These are phyloP conservation scores for Orchestia grillus DNA, from an alignment of 1,140 invertebrate genomes.

Conservation along the genomic window DNA sequence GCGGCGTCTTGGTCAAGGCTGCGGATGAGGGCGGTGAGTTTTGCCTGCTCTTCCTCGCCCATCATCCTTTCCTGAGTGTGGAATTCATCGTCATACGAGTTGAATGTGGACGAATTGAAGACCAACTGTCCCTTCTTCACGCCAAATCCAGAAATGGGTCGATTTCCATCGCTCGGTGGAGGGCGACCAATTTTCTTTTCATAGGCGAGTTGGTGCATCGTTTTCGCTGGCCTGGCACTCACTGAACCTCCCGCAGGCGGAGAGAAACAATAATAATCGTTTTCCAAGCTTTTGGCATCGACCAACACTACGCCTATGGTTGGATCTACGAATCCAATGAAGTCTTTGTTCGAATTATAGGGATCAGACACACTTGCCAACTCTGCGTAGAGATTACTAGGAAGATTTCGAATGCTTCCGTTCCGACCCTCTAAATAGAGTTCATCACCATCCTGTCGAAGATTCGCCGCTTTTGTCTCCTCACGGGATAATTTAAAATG, in stretches of 20 bases:
- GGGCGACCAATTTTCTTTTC: slow-evolving; percentile 5
- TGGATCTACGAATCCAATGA: slow-evolving; percentile 38
- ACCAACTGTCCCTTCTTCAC: not conserved
- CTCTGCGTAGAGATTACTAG: not conserved
- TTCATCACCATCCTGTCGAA: not conserved
- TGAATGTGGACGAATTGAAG: slow-evolving; percentile 38
- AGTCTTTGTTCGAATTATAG: not conserved
- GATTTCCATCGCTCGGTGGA: slow-evolving; percentile 1
- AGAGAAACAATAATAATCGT: not conserved
- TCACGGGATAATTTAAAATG: not conserved
- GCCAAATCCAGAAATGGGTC: slow-evolving; percentile 43
- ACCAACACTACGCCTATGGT: not conserved
- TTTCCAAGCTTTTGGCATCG: not conserved
- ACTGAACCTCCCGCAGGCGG: not conserved
- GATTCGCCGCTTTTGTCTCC: not conserved
- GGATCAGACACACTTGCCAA: not conserved
- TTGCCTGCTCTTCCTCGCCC: not conserved
- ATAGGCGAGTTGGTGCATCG: slow-evolving; percentile 5
- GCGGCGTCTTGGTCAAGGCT: not conserved
- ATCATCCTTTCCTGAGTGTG: not conserved
- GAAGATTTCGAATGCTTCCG: not conserved
- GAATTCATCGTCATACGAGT: not conserved
- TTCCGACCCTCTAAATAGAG: not conserved
- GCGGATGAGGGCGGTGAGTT: not conserved
- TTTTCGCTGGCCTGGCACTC: not conserved